Base-by-base conservation (phyloP, 2,888 invertebrate species). In the Priocnemis perturbator region DNA sequence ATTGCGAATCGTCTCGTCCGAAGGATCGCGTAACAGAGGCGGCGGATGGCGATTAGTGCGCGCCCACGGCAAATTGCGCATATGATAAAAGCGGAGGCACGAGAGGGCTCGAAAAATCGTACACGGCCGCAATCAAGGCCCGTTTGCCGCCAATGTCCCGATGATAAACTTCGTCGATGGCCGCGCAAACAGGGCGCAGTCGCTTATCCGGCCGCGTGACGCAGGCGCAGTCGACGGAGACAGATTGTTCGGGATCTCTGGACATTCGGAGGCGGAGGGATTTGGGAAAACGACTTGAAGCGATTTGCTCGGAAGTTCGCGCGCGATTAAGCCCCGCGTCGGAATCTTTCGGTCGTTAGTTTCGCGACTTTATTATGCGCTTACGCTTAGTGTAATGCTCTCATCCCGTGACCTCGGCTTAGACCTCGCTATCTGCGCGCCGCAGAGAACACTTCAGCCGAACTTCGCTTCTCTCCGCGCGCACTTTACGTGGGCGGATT, bases 341-440 rank as follows among this genome's bases (percentile, higher is more conserved):
- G 55, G 68, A 74, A 74, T 77, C 78, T 67, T 73, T 72, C 62
- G 75, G 64, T 64, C 75, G 80, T 79, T 79, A 79, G 75, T 66
- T 80, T 48, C 62, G 67, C 57, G 77, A 80, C 69, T 79, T 79
- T 79, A 79, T 79, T 79, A 71, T 68, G 69, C 75, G 80, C 79
- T 79, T 79, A 75, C 73, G 77, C 73, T 77, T 75, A 77, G 73
- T 71, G 77, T 77, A 79, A 79, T 79, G 73, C 77, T 75, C 70
- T 79, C 79, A 75, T 79, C 73, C 68, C 64, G 77, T 79, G 77
- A 80, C 80, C 79, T 73, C 79, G 69, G 70, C 75, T 79, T 79
- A 79, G 77, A 75, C 73, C 70, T 48, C 69, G 77, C 77, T 79
- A 79, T 79, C 79, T 80, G 60, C 68, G 50, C 67, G 61, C 77